Base-by-base conservation (phyloP, 1,140 invertebrate species). In the Lethocerus indicus region DNA sequence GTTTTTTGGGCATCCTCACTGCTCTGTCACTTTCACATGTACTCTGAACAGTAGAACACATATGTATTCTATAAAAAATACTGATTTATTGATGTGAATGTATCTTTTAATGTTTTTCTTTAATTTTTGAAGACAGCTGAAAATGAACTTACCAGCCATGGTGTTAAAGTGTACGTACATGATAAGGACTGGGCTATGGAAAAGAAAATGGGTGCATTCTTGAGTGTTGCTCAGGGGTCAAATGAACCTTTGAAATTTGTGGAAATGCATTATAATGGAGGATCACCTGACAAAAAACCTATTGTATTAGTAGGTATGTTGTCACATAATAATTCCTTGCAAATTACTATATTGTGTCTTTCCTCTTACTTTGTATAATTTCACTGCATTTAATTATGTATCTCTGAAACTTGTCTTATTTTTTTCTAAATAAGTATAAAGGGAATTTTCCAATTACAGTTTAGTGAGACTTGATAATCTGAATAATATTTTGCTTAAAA, bases 141-240 rank as follows among this genome's bases (percentile, higher is more conserved):
- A 42, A 57, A 61, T 21, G 50, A 52, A 6, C 43, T 63, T 14
- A 47, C 27, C 18, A 37, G 50, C 12, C 28, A 42, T 23, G 55
- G 55, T 5, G 58, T 70, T 4, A 54, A 60, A 28, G 64, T 68
- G 6, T 41, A 57, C 12, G 53, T 62, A 18, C 56, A 69, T 21
- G 70, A 74, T 52, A 62, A 67, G 54, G 54, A 57, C 12, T 78
- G 75, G 75, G 68, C 67, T 23, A 63, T 72, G 56, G 49, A 59
- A 32, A 61, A 69, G 54, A 71, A 72, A 49, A 77, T 78, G 74
- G 68, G 67, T 23, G 60, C 73, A 2, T 76, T 76, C 56, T 61
- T 77, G 3, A 68, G 67, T 49, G 75, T 78, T 3, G 50, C 71
- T 3, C 60, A 64, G 56, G 75, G 75, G 13, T 75, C 73, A 3